These are phyloP conservation scores for Heliothis subflexa DNA, from an alignment of 1,140 invertebrate genomes.

Conservation along the genomic window DNA sequence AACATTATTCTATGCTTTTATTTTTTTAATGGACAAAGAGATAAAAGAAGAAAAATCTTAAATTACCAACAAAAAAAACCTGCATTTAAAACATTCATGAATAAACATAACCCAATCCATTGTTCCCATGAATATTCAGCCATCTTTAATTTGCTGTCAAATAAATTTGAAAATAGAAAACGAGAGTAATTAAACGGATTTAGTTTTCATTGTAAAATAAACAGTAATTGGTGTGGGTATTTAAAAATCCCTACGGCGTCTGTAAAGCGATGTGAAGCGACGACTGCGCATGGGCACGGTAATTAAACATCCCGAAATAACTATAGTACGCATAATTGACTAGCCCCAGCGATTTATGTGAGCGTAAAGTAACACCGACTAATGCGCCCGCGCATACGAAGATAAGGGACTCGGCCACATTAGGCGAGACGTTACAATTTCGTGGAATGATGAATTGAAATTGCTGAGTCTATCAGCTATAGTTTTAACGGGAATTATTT, in stretches of 20 bases:
- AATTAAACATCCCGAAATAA: slow-evolving; percentile 80
- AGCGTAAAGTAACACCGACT: slow-evolving; percentile 44
- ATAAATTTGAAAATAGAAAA: slow-evolving; percentile 46
- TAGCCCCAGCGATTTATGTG: slow-evolving; percentile 67
- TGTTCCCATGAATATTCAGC: slow-evolving; percentile 43
- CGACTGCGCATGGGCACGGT: slow-evolving; percentile 63
- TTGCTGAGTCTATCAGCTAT: slow-evolving; percentile 18
- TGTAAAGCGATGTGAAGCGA: slow-evolving; percentile 34
- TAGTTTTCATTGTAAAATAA: slow-evolving; percentile 50
- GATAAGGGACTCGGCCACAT: slow-evolving; percentile 38
- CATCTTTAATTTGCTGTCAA: slow-evolving; percentile 43
- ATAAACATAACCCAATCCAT: slow-evolving; percentile 32
- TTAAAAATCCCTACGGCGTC: slow-evolving; percentile 53
- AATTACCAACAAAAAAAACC: slow-evolving; percentile 4
- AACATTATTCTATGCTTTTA: too few species aligned
- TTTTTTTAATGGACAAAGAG: too few species aligned
- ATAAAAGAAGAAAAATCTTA: slow-evolving; percentile 28
- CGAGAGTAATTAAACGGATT: slow-evolving; percentile 47
- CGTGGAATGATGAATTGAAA: slow-evolving; percentile 39
- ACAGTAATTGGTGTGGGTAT: slow-evolving; percentile 49
- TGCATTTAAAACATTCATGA: slow-evolving; percentile 10
- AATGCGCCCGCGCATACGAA: slow-evolving; percentile 29
- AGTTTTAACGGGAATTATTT: not conserved
- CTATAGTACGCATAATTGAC: slow-evolving; percentile 67
- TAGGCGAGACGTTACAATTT: slow-evolving; percentile 36